Conservation (phyloP, 2,797 vertebrate species). For the Spinibarbus caldwelli region DNA sequence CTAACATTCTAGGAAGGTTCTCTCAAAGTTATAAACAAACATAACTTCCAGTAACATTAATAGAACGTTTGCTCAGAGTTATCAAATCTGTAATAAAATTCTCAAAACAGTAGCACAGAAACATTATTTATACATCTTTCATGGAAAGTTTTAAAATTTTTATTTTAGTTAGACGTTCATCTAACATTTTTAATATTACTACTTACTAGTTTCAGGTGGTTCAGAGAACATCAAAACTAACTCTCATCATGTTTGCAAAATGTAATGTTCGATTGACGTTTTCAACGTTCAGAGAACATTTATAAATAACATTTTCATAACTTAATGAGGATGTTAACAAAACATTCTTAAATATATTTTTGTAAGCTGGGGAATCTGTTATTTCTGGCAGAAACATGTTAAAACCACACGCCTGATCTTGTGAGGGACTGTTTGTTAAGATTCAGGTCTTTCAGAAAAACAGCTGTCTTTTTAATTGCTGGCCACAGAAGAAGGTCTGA, state of each 20-base stretch:
- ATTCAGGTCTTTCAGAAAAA: constrained; percentile 62
- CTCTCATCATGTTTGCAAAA: no score
- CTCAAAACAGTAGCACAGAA: neutral
- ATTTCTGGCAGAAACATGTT: neutral
- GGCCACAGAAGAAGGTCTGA: constrained; percentile 59
- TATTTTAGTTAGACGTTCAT: no score
- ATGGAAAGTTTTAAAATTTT: neutral
- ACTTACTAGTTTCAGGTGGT: no score
- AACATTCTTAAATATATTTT: neutral
- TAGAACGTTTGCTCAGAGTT: neutral
- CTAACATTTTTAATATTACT: neutral
- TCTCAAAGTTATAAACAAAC: neutral
- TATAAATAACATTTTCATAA: neutral
- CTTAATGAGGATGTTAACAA: neutral
- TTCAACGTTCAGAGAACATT: neutral
- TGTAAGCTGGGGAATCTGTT: neutral
- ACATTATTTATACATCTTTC: neutral
- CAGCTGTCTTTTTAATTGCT: constrained; percentile 74
- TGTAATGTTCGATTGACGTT: no score
- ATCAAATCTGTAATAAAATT: neutral
- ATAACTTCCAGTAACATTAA: neutral
- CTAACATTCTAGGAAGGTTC: neutral
- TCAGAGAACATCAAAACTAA: no score
- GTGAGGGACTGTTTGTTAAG: constrained; percentile 11
- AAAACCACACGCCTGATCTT: neutral